Evolutionary conservation across 2,888 invertebrate species (phyloP).

Genomic region (Epistrophella euchroma): DNA sequence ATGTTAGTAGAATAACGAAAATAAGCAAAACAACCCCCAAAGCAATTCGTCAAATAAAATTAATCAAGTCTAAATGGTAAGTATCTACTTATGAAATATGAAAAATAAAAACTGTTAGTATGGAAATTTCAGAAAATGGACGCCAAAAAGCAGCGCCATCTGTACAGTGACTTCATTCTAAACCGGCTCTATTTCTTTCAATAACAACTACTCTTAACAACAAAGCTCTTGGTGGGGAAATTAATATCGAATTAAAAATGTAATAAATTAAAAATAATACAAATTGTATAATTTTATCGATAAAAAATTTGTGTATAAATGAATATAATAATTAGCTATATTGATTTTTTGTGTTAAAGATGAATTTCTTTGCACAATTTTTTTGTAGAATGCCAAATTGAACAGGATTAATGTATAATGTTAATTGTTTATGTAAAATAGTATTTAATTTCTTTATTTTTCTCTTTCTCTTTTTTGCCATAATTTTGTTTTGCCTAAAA

Average conservation of each 20-base stretch:
- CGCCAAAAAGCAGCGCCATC: not conserved
- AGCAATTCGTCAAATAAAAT: not conserved
- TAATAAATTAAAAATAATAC: not conserved
- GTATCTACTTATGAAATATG: not conserved
- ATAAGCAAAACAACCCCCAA: not conserved
- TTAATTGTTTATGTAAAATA: slow-evolving; percentile 1
- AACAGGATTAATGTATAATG: not conserved
- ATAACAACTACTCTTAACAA: not conserved
- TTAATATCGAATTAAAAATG: not conserved
- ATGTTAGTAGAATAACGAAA: not conserved
- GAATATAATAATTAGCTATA: not conserved
- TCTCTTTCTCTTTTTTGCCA: not conserved
- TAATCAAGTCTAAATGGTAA: not conserved
- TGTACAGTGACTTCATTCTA: slow-evolving; percentile 16
- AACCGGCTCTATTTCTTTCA: not conserved
- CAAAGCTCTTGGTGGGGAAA: not conserved
- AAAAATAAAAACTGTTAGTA: not conserved
- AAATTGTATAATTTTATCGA: not conserved
- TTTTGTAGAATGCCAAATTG: not conserved
- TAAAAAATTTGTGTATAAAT: not conserved
- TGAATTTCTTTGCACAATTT: not conserved
- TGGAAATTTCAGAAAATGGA: slow-evolving; percentile 9
- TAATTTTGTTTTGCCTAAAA: not conserved
- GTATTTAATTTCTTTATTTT: not conserved
- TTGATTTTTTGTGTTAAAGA: not conserved